Base-by-base conservation (phyloP, 2,888 invertebrate genomes). In the Vanessa cardui region DNA sequence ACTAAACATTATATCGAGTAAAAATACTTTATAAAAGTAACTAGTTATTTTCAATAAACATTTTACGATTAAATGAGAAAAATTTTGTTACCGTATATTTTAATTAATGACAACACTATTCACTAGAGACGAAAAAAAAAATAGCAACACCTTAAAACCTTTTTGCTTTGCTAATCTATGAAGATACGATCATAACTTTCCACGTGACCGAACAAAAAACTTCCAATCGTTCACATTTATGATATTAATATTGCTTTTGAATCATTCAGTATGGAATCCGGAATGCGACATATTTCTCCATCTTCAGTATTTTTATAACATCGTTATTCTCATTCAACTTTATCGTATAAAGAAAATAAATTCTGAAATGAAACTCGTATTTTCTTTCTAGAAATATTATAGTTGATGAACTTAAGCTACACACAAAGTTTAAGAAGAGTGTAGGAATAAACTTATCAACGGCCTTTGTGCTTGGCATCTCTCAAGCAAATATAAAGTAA, bases 361-460 rank as follows among this genome's bases (percentile, higher is more conserved):
- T 56, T 56, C 33, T 56, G 39, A 56, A 56, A 56, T 56, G 33
- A 56, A 56, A 56, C 33, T 56, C 18, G 39, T 56, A 56, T 56
- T 39, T 56, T 33, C 56, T 39, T 56, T 56, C 56, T 39, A 56
- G 56, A 56, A 56, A 31, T 56, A 56, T 56, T 56, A 60, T 65
- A 46, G 64, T 65, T 60, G 59, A 65, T 65, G 50, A 65, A 65
- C 50, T 59, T 65, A 59, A 52, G 50, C 52, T 52, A 59, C 44
- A 60, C 64, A 64, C 49, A 60, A 65, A 60, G 65, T 60, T 65
- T 65, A 64, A 59, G 58, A 44, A 59, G 49, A 9, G 44, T 31
- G 54, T 50, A 46, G 60, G 26, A 65, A 60, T 65, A 65, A 65
- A 60, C 52, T 58, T 58, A 20, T 52, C 54, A 52, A 49, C 64